These are phyloP conservation scores for Pseudoips prasinana DNA, from an alignment of 2,888 invertebrate species.

Conservation along the genomic window DNA sequence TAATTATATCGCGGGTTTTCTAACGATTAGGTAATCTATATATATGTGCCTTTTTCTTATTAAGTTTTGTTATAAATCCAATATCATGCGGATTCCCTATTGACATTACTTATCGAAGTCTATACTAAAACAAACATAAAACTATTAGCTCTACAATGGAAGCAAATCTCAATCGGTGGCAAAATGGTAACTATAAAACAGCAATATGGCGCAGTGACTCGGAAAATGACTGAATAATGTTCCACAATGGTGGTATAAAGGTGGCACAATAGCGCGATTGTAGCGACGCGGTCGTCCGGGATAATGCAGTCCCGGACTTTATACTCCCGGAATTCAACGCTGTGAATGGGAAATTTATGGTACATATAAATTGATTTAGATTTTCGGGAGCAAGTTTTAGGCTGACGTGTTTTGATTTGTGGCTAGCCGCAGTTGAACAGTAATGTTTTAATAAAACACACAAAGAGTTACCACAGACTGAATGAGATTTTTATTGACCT, in stretches of 20 bases:
- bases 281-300: slow-evolving; percentile 44
- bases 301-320: slow-evolving; percentile 25
- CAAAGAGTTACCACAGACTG: no score
- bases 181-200: slow-evolving; percentile 49
- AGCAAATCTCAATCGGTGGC: slow-evolving; percentile 10
- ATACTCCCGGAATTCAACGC: slow-evolving; percentile 25
- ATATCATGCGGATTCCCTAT: no score
- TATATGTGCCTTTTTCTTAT: no score
- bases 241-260: slow-evolving; percentile 40
- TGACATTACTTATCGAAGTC: no score
- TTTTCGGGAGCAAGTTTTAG: neutral
- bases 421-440: no score
- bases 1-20: no score
- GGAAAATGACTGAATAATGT: slow-evolving; percentile 70
- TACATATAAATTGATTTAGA: slow-evolving; percentile 14
- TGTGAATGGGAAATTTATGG: slow-evolving; percentile 29
- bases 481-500: no score
- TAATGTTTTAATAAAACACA: no score
- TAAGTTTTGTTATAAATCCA: no score
- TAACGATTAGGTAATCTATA: no score
- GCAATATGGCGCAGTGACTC: slow-evolving; percentile 58
- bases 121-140: slow-evolving; percentile 32
- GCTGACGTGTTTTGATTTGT: no score
- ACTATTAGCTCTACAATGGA: slow-evolving; percentile 29
- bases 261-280: slow-evolving; percentile 36